Conservation (phyloP, 2,113 vertebrate genomes). For the Motacilla tschutschensis region DNA sequence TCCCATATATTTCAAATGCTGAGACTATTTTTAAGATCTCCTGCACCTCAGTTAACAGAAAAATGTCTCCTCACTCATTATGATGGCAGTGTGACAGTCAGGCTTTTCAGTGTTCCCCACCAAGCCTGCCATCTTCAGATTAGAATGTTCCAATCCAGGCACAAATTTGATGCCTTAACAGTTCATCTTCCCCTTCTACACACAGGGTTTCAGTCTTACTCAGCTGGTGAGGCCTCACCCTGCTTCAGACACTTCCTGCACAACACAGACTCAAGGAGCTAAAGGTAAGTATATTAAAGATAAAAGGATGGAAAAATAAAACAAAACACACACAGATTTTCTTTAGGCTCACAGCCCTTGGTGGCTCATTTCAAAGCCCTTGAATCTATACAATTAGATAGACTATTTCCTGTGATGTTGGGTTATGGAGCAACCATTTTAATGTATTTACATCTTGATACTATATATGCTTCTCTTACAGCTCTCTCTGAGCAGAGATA, state of each 20-base stretch:
- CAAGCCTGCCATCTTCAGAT: background rate
- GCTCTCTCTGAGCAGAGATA: background rate
- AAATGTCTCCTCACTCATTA: background rate
- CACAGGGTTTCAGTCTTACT: background rate
- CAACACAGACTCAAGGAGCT: background rate
- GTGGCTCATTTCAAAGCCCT: background rate
- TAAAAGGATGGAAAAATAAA: background rate
- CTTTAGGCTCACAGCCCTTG: background rate
- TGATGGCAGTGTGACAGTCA: background rate
- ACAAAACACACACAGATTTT: background rate
- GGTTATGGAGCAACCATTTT: background rate
- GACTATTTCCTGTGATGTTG: background rate
- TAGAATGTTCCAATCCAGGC: background rate
- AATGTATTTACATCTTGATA: background rate
- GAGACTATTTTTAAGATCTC: background rate
- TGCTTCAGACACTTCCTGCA: background rate
- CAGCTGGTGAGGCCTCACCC: background rate
- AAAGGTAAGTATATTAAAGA: fast-evolving
- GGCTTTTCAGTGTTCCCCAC: background rate
- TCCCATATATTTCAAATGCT: background rate
- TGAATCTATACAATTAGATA: background rate
- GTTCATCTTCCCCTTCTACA: background rate
- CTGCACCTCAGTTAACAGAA: background rate
- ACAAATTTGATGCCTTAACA: background rate
- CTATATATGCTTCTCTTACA: background rate